A percentile compares a stretch with the other conserved stretches of the same genome.
Conservation (phyloP, 2,888 invertebrate genomes). For the Agonopterix alstromeriana region DNA sequence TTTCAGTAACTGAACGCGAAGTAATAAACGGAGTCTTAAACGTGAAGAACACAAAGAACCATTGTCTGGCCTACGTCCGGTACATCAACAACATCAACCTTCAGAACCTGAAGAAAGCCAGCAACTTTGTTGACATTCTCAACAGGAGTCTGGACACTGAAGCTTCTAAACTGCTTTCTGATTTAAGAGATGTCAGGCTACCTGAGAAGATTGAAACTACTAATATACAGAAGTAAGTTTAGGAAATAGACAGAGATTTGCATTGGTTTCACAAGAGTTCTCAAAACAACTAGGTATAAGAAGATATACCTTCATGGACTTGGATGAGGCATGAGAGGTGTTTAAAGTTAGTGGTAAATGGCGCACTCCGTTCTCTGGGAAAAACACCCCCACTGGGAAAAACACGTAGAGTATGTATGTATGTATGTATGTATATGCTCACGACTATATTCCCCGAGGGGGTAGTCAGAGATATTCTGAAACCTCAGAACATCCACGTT, state of each 20-base stretch:
- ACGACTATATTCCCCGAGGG: too few species aligned
- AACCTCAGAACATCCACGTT: too few species aligned
- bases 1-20: conserved; percentile 96
- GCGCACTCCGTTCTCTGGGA: too few species aligned
- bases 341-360: too few species aligned
- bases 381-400: too few species aligned
- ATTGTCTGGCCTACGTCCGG: conserved; percentile 94
- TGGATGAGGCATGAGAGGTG: too few species aligned
- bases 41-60: conserved; percentile 96
- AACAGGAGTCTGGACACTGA: conserved; percentile 95
- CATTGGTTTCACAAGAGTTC: neutral
- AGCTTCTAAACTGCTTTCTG: conserved; percentile 91
- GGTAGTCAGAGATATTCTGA: too few species aligned
- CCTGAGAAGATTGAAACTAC: conserved; percentile 92
- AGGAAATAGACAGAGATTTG: neutral
- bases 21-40: conserved; percentile 96
- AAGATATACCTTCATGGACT: too few species aligned
- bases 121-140: conserved; percentile 95
- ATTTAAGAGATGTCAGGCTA: conserved; percentile 92
- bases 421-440: too few species aligned
- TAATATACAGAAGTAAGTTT: conserved; percentile 88
- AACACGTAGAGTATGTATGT: too few species aligned
- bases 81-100: conserved; percentile 98
- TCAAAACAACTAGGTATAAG: too few species aligned
- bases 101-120: conserved; percentile 95